Evolutionary conservation across 2,888 invertebrate genomes (phyloP), one percentile per base, ranked within the genome.

Genomic region (Rhyacophila evoluta): DNA sequence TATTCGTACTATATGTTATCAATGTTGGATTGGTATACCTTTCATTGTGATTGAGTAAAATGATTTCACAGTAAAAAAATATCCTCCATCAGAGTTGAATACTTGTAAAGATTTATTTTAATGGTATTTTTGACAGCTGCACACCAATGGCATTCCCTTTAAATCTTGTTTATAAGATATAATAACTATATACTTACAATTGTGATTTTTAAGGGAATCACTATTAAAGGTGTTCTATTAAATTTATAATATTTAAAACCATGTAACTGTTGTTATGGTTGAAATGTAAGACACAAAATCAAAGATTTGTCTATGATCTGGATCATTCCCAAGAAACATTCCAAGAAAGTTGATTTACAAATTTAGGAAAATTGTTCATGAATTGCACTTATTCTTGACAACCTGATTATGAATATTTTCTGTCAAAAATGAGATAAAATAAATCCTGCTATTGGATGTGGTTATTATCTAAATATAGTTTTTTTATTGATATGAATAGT

Each of bases 401-500:
- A 10, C 15, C 19, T 15, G 41, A 5, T 41, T 41, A 41, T 41
- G 4, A 68, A 68, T 25, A 15, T 33, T 33, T 33, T 55, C 55
- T 55, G 25, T 55, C 55, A 55, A 55, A 55, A 55, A 19, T 55
- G 12, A 25, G 1, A 25, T 25, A 55, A 10, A 55, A 55, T 55
- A 55, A 55, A 55, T 55, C 55, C 10, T 6, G 19, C 19, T 55
- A 6, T 55, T 55, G 55, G 55, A 55, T 55, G 55, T 55, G 55
- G 41, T 41, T 55, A 55, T 19, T 25, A 25, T 19, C 55, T 55
- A 39, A 39, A 39, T 39, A 74, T 74, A 55, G 73, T 74, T 74
- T 41, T 73, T 41, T 74, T 29, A 74, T 74, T 74, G 39, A 55
- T 74, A 55, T 74, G 33, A 37, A 25, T 67, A 74, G 12, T 19